Evolutionary conservation across 2,113 vertebrate species (phyloP).

Genomic region (Talpa occidentalis): DNA sequence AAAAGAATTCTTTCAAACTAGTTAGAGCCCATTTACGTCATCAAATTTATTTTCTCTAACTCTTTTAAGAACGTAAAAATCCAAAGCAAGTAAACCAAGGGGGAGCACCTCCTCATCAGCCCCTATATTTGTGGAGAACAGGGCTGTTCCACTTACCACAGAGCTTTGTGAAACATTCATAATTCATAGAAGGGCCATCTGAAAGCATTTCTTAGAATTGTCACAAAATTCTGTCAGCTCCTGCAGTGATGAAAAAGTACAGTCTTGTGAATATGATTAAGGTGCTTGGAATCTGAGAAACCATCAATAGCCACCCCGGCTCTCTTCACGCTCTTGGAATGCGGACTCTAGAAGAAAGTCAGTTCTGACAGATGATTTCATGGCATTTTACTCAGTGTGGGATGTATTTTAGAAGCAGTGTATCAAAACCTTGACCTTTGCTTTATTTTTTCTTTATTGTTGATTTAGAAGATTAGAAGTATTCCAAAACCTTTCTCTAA

Average conservation of each 20-base stretch:
- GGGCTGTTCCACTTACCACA: slow-evolving; percentile 24
- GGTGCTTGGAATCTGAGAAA: slow-evolving; percentile 76
- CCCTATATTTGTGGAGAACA: slow-evolving; percentile 52
- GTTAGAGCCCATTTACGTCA: background rate
- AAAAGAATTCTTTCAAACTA: slow-evolving; percentile 14
- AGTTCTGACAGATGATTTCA: slow-evolving; percentile 83
- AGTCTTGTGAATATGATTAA: slow-evolving; percentile 75
- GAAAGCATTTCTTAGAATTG: slow-evolving; percentile 78
- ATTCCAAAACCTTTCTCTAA: slow-evolving; percentile 73
- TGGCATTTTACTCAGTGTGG: slow-evolving; percentile 75
- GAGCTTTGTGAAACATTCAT: slow-evolving; percentile 73
- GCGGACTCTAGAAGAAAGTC: slow-evolving; percentile 65
- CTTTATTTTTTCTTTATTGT: slow-evolving; percentile 77
- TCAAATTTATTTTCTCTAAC: slow-evolving; percentile 38
- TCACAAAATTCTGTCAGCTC: slow-evolving; percentile 77
- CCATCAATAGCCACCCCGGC: slow-evolving; percentile 59
- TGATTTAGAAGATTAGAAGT: slow-evolving; percentile 83
- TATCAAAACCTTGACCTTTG: slow-evolving; percentile 83
- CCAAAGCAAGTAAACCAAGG: slow-evolving; percentile 26
- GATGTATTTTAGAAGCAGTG: slow-evolving; percentile 69
- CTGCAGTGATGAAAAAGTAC: slow-evolving; percentile 69
- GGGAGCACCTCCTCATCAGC: background rate
- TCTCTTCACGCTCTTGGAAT: slow-evolving; percentile 68
- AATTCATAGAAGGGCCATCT: slow-evolving; percentile 74
- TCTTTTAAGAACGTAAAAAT: background rate